Evolutionary conservation across 2,888 invertebrate species (phyloP), one percentile per base, ranked within the genome.

Genomic region (Barypeithes pellucidus): DNA sequence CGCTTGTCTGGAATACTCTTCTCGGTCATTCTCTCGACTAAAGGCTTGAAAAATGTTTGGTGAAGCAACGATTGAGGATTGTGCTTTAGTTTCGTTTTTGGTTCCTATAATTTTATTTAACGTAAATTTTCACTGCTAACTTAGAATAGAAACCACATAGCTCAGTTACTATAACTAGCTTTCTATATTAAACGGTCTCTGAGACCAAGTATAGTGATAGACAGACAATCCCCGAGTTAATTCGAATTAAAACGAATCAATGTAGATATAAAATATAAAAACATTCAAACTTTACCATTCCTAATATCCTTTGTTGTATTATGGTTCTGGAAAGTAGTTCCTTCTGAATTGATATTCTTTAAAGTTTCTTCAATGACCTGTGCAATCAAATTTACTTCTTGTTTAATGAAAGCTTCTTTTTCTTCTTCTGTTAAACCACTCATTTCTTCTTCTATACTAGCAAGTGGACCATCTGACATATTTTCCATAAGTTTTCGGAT

Each of bases 361-460:
- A 65, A 36, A 50, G 63, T 33, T 22, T 72, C 72, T 14, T 50
- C 41, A 9, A 75, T 61, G 22, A 75, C 59, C 0, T 75, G 73
- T n/a, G 59, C 24, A 45, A 75, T 52, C 0, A 75, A 59, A 11
- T 67, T 47, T 41, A 66, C 14, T 61, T 73, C 75, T 57, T 75
- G 66, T 47, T 57, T 62, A 0, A 75, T 36, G 50, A 75, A 75
- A 5, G n/a, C 62, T 29, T 73, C 29, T 20, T 70, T 73, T 45
- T 75, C 63, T 59, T 69, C 75, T 8, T 72, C 67, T 12, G 66
- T 73, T 33, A 75, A 24, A 43, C 11, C 16, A 0, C 16, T 33
- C 47, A 75, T 69, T 47, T 73, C 65, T 4, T 24, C 73, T 54
- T 75, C 73, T 33, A 75, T 12, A 29, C 67, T 75, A 7, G 18